Conservation (phyloP, 2,113 vertebrate species). For the Microtus pennsylvanicus region DNA sequence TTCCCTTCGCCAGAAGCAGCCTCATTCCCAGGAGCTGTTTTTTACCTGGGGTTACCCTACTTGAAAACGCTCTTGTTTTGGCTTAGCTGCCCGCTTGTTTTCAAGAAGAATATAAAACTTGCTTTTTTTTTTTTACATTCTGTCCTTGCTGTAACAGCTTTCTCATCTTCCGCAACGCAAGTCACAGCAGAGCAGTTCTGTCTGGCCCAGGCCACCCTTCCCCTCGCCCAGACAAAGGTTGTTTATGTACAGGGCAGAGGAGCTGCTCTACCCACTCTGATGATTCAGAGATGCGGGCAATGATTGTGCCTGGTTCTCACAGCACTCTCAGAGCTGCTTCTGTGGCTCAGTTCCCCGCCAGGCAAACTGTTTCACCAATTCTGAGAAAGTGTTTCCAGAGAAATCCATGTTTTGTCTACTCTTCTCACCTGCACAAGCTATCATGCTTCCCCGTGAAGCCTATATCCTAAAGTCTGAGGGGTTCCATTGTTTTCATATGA, state of each 20-base stretch:
- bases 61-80: neutral
- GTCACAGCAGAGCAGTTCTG: neutral
- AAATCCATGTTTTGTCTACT: neutral
- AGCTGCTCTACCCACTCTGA: neutral
- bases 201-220: neutral
- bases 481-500: neutral
- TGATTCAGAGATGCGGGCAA: conserved; percentile 60
- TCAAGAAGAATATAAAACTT: neutral
- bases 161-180: neutral
- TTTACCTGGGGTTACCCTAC: neutral
- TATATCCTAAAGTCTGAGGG: neutral
- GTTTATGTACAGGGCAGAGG: neutral
- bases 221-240: conserved; percentile 1
- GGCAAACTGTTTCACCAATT: neutral
- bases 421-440: neutral
- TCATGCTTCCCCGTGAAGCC: neutral
- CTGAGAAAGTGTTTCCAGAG: conserved; percentile 7
- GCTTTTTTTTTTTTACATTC: neutral
- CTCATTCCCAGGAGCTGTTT: neutral
- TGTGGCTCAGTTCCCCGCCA: neutral
- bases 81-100: neutral
- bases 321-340: neutral
- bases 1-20: neutral
- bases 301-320: neutral
- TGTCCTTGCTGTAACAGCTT: too few relatives aligned